Base-by-base conservation (phyloP, 1,140 invertebrate genomes). In the Psilanteris sp. region DNA sequence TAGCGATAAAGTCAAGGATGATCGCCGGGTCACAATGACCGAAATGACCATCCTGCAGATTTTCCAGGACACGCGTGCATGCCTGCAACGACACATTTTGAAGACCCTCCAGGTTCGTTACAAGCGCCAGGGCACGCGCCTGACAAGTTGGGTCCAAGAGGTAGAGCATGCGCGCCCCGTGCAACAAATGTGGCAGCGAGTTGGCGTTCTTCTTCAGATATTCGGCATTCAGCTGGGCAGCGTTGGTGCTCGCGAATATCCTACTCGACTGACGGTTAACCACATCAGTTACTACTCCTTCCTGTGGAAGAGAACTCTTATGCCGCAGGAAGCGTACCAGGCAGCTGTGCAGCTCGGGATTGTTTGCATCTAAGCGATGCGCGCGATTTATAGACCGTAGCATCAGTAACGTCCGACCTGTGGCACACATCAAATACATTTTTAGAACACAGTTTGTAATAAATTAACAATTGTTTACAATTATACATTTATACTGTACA, bases 321-420 rank as follows among this genome's bases (percentile, higher is more conserved):
- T 92, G 90, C 67, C 90, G 88, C 62, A 91, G 88, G 81, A 97
- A 96, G 36, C 93, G 91, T 41, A 97, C 91, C 24, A 97, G 85
- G 84, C 95, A 97, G 79, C 92, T 91, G 88, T 97, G 96, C 15
- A 98, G 89, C 75, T 94, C 91, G 10, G 95, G 94, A 90, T 97
- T 91, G 0, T 90, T 88, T 1, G 91, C 84, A 81, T 95, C 91
- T 55, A 97, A 81, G 26, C 90, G 90, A 83, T 93, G 91, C 34
- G 96, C 96, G 32, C 97, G 91, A 85, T 96, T 97, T 80, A 98
- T 92, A 71, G 95, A 96, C 88, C 97, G 95, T 44, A 97, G 87
- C 96, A 97, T 97, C 32, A 97, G 88, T 32, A 97, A 89, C 29
- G 93, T 92, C 84, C 94, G 94, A 79, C 91, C 93, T 94, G 86